These are phyloP conservation scores for Drosophila biarmipes DNA, from an alignment of 1,140 invertebrate genomes.

Conservation along the genomic window DNA sequence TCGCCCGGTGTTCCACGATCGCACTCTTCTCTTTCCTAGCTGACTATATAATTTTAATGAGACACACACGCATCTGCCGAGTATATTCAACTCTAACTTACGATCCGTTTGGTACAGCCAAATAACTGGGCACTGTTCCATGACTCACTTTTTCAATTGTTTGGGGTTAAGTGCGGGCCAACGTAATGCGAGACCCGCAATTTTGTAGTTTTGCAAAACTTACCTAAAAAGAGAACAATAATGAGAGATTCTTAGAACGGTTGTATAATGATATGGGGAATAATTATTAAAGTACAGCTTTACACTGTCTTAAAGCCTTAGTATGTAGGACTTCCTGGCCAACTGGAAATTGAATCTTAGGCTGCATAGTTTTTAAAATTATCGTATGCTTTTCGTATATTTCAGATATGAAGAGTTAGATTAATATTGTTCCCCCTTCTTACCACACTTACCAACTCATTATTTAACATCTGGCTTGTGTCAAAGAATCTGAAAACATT, in stretches of 20 bases:
- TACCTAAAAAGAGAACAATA: constrained; percentile 59
- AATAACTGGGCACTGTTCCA: constrained; percentile 43
- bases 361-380: too few relatives aligned
- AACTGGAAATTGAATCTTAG: too few relatives aligned
- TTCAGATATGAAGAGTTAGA: too few relatives aligned
- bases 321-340: too few relatives aligned
- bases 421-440: background rate
- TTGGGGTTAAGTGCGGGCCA: constrained; percentile 24
- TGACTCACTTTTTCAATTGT: constrained; percentile 46
- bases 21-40: background rate
- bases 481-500: constrained; percentile 14
- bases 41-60: constrained; percentile 70
- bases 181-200: constrained; percentile 16
- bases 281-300: background rate
- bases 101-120: constrained; percentile 43
- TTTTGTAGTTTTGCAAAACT: constrained; percentile 37
- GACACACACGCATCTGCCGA: constrained; percentile 48
- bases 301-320: background rate
- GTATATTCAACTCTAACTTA: constrained; percentile 67
- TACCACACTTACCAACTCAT: background rate
- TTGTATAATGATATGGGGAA: constrained; percentile 8
- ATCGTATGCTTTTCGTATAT: too few relatives aligned
- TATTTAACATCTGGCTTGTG: constrained; percentile 27
- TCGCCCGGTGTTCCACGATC: constrained; percentile 3
- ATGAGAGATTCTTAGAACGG: constrained; percentile 9